Base-by-base conservation (phyloP, 92 coral and sea anemone species). In the Paramuricea clavata region DNA sequence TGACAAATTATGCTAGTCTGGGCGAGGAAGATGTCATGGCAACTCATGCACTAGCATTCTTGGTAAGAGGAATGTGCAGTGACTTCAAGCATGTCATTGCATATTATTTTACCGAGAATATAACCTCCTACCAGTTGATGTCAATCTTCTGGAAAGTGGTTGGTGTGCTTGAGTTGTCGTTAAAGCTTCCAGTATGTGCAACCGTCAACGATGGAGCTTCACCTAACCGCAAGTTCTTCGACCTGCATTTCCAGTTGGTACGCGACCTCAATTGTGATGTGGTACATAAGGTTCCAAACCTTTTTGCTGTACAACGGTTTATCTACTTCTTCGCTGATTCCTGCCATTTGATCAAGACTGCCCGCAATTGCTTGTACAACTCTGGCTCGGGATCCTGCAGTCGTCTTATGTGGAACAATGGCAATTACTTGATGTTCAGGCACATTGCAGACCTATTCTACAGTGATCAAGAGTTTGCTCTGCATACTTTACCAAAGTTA, bases 101-200 rank as follows among this genome's bases (percentile, higher is more conserved):
- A 56, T 83, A 83, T 69, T 83, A 69, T 22, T 76, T 69, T 31
- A 83, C 81, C 10, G 75, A 68, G 62, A 78, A 78, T 69, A 52
- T 83, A 76, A 83, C 87, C 1, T 83, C 87, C 31, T 69, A 69
- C 62, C 87, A 83, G 56, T 28, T 82, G 62, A 83, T 83, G 80
- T 69, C 87, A 28, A 65, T 83, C 69, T 83, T 83, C 80, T 83
- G 87, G 87, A 71, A 83, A 32, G 87, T 32, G 36, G 81, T 83
- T 36, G 62, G 87, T 54, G 57, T 83, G 62, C 80, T 83, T 31
- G 87, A 83, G 71, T 11, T 47, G 35, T 69, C 34, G 1, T 71
- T 76, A 65, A 71, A 19, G 31, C 70, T 83, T 82, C 68, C 50
- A 69, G 78, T 82, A 17, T 60, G 34, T 69, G 86, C 78, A 23